These are phyloP conservation scores for Molorchus minor DNA, from an alignment of 2,888 invertebrate genomes.

Conservation along the genomic window DNA sequence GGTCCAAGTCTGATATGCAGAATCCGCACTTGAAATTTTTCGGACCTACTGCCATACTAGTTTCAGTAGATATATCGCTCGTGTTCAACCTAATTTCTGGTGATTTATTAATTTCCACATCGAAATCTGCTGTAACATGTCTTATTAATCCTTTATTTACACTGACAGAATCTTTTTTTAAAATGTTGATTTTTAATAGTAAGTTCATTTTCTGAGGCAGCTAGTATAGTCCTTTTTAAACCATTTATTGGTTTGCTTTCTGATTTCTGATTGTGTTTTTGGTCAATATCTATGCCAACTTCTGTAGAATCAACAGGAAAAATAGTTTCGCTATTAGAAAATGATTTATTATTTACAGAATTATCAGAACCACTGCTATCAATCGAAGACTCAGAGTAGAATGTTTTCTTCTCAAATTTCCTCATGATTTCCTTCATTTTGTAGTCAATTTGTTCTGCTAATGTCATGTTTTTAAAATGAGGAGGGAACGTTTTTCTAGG, in stretches of 20 bases:
- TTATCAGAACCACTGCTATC: conserved; percentile 56
- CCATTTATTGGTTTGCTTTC: not conserved
- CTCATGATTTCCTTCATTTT: conserved; percentile 67
- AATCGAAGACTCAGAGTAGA: conserved; percentile 55
- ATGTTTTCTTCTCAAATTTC: conserved; percentile 61
- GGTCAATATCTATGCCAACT: not conserved
- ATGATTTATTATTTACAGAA: not conserved
- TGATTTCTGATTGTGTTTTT: not conserved
- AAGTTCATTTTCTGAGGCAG: too few species aligned
- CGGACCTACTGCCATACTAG: conserved; percentile 21
- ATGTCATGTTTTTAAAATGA: conserved; percentile 48
- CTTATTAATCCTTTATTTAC: not conserved
- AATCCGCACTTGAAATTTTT: conserved; percentile 69
- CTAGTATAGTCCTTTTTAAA: too few species aligned
- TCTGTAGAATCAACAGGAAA: conserved; percentile 16
- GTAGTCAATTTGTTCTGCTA: conserved; percentile 63
- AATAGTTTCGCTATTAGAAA: conserved; percentile 7
- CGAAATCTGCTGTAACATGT: conserved; percentile 32
- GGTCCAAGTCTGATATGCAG: conserved; percentile 68
- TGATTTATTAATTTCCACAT: not conserved
- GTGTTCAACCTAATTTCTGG: not conserved
- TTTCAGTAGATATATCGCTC: conserved; percentile 9
- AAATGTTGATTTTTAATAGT: not conserved
- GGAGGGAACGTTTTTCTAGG: conserved; percentile 46
- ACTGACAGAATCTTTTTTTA: not conserved